Base-by-base conservation (phyloP, 2,888 invertebrate species). In the Acholoe squamosa region DNA sequence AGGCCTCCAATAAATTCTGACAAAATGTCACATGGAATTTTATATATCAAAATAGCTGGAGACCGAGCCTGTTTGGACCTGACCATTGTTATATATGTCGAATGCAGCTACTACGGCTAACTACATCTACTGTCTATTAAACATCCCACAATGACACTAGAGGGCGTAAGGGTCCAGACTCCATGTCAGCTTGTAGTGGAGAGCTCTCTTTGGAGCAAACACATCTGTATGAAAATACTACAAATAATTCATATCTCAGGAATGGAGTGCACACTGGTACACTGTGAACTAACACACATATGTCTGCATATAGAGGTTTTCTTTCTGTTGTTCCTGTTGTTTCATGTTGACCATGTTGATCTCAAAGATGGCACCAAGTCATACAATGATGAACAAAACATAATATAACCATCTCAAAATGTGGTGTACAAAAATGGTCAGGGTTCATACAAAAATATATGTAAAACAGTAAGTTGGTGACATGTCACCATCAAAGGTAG, bases 361-460 rank as follows among this genome's bases (percentile, higher is more conserved):
- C 16, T 76, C 31, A 28, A 25, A 76, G 31, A 86, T 86, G 52
- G 86, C 86, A 86, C 86, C 52, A 54, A 31, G 51, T 52, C 54
- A 52, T 86, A 19, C 12, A 22, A 76, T 76, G 52, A 86, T 86
- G 54, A 86, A 86, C 86, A n/a, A 86, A 86, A 86, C 86, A 86
- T 54, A 86, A 43, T 43, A 43, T 43, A 43, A 43, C 43, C 28
- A 34, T 54, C 54, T 86, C 54, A 86, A 86, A 86, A 86, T 22
- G 52, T 54, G 22, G 80, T 86, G 31, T 54, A 86, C 54, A 86
- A 86, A 86, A 86, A 86, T 31, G 22, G 86, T 54, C 86, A 52
- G 86, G 86, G 25, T 86, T 54, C 52, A 86, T 86, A 86, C 54
- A 86, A 86, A 86, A 86, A 86, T 86, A 86, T 86, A 86, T 86